Evolutionary conservation across 2,113 vertebrate species (phyloP).

Genomic region (Acanthochromis polyacanthus): DNA sequence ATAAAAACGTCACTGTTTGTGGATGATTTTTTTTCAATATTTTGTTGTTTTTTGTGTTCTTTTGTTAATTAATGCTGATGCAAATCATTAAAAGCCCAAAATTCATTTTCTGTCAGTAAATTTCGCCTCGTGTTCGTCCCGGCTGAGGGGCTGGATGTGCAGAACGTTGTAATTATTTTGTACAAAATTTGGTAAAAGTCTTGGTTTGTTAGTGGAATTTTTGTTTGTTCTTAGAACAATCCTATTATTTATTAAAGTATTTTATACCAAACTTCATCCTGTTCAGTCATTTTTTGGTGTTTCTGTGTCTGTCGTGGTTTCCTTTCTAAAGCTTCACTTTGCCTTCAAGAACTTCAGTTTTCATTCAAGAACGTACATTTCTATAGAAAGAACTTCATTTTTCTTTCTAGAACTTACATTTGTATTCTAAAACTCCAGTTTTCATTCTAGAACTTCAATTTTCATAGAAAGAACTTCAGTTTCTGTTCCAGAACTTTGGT

Average conservation of each 20-base stretch:
- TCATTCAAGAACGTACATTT: too few relatives aligned
- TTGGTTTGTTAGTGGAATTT: constrained; percentile 88
- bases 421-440: too few relatives aligned
- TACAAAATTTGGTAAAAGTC: constrained; percentile 88
- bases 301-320: neutral
- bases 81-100: constrained; percentile 55
- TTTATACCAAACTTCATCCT: constrained; percentile 87
- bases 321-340: too few relatives aligned
- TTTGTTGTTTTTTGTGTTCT: neutral
- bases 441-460: too few relatives aligned
- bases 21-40: constrained; percentile 56
- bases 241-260: constrained; percentile 95
- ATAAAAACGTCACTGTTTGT: constrained; percentile 61
- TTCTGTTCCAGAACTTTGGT: too few relatives aligned
- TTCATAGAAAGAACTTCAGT: too few relatives aligned
- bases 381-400: too few relatives aligned
- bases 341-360: too few relatives aligned
- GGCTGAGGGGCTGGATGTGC: constrained; percentile 60
- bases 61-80: constrained; percentile 42
- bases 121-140: constrained; percentile 8
- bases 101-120: constrained; percentile 48
- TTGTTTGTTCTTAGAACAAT: constrained; percentile 88
- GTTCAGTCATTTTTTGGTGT: constrained; percentile 21
- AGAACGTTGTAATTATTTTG: constrained; percentile 86
- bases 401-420: too few relatives aligned